Conservation (phyloP, 2,113 vertebrate genomes). For the Heliornis fulica region DNA sequence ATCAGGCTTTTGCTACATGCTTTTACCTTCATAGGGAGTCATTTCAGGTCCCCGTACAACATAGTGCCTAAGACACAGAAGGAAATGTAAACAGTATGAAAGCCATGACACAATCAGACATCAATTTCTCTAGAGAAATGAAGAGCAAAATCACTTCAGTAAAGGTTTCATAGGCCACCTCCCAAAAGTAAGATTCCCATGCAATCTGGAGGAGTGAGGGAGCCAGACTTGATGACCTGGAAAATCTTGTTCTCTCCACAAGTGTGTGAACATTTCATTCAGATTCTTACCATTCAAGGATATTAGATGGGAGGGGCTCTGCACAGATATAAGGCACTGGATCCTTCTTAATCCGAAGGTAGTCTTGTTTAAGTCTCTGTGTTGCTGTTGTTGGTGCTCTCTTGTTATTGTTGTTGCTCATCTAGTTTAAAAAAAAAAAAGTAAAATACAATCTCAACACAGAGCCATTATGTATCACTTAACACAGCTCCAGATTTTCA, state of each 20-base stretch:
- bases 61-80: constrained; percentile 84
- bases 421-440: constrained; percentile 66
- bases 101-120: background rate
- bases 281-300: constrained; percentile 90
- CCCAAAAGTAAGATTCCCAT: background rate
- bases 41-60: constrained; percentile 95
- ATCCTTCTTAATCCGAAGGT: constrained; percentile 97
- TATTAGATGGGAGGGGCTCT: constrained; percentile 95
- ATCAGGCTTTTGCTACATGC: background rate
- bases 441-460: background rate
- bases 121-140: background rate
- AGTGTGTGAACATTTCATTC: background rate
- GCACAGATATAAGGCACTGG: constrained; percentile 99
- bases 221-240: background rate
- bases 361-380: constrained; percentile 96
- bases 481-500: background rate
- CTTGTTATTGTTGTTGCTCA: constrained; percentile 94
- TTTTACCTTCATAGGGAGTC: constrained; percentile 96
- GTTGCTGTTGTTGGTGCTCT: constrained; percentile 97
- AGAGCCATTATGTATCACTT: rapidly evolving
- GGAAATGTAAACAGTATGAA: background rate
- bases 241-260: background rate
- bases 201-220: background rate
- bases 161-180: background rate
- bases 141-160: background rate